A percentile compares a stretch with the other conserved stretches of the same genome.
Evolutionary conservation across 2,797 vertebrate genomes (phyloP).

Genomic region (Malurus leucopterus): DNA sequence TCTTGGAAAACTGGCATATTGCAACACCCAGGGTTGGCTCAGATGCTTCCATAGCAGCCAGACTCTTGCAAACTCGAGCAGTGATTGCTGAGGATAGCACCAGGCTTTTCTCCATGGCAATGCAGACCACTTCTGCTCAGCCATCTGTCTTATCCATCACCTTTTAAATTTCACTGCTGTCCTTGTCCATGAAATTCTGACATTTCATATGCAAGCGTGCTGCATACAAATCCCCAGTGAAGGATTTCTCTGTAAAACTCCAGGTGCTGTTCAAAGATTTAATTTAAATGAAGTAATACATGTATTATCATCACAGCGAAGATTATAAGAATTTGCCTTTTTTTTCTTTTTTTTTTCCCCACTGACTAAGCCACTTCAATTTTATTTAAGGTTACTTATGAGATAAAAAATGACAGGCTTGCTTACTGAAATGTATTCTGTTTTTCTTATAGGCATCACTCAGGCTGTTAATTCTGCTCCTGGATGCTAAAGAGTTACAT

Average conservation of each 20-base stretch:
- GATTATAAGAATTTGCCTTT: not conserved
- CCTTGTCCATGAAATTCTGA: constrained; percentile 20
- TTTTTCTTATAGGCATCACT: not conserved
- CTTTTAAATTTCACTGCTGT: constrained; percentile 59
- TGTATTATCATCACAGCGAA: constrained; percentile 20
- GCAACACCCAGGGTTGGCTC: constrained; percentile 24
- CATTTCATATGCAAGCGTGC: not conserved
- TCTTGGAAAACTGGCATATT: constrained; percentile 56
- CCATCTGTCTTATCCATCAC: constrained; percentile 59
- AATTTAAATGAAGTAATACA: constrained; percentile 31
- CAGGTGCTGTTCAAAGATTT: constrained; percentile 48
- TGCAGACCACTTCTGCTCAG: constrained; percentile 57
- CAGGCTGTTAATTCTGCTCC: constrained; percentile 20
- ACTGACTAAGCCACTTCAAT: constrained; percentile 32
- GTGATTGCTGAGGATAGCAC: constrained; percentile 42
- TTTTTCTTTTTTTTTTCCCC: not conserved
- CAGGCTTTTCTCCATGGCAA: constrained; percentile 57
- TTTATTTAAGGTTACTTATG: constrained; percentile 45
- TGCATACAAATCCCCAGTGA: constrained; percentile 36
- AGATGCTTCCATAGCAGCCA: constrained; percentile 36
- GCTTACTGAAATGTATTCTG: constrained; percentile 20
- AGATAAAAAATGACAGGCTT: constrained; percentile 49
- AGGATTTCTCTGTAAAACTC: constrained; percentile 17
- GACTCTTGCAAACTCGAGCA: constrained; percentile 8
- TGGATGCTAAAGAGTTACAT: constrained; percentile 6